A percentile compares a stretch with the other conserved stretches of the same genome.
Conservation (phyloP, 2,797 vertebrate genomes). For the Takifugu rubripes region DNA sequence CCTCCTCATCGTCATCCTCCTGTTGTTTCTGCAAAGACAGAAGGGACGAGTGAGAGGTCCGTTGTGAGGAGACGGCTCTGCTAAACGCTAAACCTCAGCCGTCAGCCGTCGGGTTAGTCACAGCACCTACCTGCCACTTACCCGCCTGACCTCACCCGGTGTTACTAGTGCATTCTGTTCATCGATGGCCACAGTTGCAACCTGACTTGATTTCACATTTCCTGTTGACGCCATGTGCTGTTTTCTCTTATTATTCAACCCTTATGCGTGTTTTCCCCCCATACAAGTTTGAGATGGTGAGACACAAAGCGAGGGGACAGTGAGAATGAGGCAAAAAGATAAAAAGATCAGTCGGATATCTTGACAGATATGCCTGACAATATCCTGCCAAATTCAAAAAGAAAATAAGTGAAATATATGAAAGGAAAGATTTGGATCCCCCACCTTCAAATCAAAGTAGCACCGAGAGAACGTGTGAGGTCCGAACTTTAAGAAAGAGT, state of each 20-base stretch:
- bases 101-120: conserved; percentile 60
- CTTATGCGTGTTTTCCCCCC: too few species aligned
- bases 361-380: too few species aligned
- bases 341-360: too few species aligned
- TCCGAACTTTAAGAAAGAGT: too few species aligned
- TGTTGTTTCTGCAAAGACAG: conserved; percentile 81
- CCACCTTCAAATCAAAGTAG: too few species aligned
- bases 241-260: conserved; percentile 16
- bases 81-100: conserved; percentile 52
- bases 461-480: too few species aligned
- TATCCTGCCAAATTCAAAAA: too few species aligned
- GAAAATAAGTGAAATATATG: too few species aligned
- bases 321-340: too few species aligned
- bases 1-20: conserved; percentile 83
- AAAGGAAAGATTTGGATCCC: too few species aligned
- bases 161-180: conserved; percentile 72
- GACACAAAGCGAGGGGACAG: too few species aligned
- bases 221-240: conserved; percentile 78
- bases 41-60: conserved; percentile 35
- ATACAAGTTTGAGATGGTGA: too few species aligned
- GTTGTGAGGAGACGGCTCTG: conserved; percentile 25
- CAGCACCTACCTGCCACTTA: conserved; percentile 73
- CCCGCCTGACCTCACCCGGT: conserved; percentile 51
- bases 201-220: conserved; percentile 82
- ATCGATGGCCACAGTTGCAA: conserved; percentile 77